A percentile compares a stretch with the other conserved stretches of the same genome.
phyloP scores from a whole-genome alignment of 2,113 vertebrate genomes.

The Actenoides lindsayi region DNA sequence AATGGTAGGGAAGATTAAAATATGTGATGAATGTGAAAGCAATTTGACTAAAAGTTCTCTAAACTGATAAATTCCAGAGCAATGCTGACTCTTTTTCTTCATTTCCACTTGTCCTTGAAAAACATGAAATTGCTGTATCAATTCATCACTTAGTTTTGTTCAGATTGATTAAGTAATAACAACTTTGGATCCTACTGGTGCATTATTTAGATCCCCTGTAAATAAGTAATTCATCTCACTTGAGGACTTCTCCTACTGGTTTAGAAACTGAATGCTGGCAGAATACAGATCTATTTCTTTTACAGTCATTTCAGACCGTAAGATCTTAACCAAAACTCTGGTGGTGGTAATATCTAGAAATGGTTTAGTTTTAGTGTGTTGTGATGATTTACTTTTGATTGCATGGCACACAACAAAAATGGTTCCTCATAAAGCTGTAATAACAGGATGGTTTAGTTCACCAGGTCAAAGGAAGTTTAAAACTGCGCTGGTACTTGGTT shows the following conservation, averaged over 20 bases:
- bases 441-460: background rate
- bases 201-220: slow-evolving; percentile 1
- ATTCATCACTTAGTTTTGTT: background rate
- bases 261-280: background rate
- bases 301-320: background rate
- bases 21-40: slow-evolving; percentile 38
- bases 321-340: background rate
- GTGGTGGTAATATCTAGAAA: background rate
- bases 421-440: background rate
- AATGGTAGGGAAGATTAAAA: background rate
- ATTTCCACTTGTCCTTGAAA: background rate
- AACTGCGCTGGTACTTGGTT: background rate
- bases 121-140: background rate
- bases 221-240: background rate
- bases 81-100: background rate
- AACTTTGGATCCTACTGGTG: background rate
- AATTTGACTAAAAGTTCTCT: background rate
- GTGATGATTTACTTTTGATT: background rate
- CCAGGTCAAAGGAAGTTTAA: background rate
- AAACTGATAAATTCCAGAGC: slow-evolving; percentile 2
- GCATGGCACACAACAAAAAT: background rate
- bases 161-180: slow-evolving; percentile 42
- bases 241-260: background rate
- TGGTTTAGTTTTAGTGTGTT: background rate
- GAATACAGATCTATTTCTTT: background rate